Evolutionary conservation across 1,140 invertebrate species (phyloP), one percentile per base, ranked within the genome.

Genomic region (Achroia grisella): DNA sequence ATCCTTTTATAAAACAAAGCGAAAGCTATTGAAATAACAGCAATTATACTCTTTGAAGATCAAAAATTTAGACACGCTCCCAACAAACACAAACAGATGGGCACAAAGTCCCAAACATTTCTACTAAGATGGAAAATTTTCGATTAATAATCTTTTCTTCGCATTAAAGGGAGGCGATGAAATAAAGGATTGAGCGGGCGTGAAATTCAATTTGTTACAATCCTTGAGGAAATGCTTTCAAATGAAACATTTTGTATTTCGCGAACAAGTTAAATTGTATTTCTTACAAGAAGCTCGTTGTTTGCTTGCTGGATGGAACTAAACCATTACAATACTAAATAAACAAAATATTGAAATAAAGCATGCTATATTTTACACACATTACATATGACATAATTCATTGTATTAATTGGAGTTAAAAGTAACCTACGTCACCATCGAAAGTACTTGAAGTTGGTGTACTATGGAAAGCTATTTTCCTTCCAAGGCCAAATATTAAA

Each of bases 161-260:
- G 63, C 58, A 72, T 74, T 75, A 73, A 67, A 48, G 52, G 52
- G 45, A 66, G 43, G 58, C 63, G 63, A 66, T 68, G 64, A 74
- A 77, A 77, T 71, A 76, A 76, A 74, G 70, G 71, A 70, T 75
- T 76, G 70, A 70, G 56, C 57, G 47, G 58, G 69, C 72, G 74
- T 74, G 58, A 74, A 69, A 81, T 78, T 71, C 74, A 80, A 76
- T 81, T 81, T 78, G 64, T 72, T 71, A 78, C 61, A 72, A 71
- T 74, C 65, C 62, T 74, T 56, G 47, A 71, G 63, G 63, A 79
- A 80, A 77, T 50, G 65, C 43, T 73, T 72, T 62, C 60, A 51
- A 76, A 71, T 63, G 63, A 70, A 81, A 74, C 65, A 71, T 71
- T 78, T 67, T 76, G 60, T 67, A 56, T 68, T 66, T 14, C 55